Evolutionary conservation across 2,797 vertebrate species (phyloP), one percentile per base, ranked within the genome.

Genomic region (Paedocypris micromegethes): DNA sequence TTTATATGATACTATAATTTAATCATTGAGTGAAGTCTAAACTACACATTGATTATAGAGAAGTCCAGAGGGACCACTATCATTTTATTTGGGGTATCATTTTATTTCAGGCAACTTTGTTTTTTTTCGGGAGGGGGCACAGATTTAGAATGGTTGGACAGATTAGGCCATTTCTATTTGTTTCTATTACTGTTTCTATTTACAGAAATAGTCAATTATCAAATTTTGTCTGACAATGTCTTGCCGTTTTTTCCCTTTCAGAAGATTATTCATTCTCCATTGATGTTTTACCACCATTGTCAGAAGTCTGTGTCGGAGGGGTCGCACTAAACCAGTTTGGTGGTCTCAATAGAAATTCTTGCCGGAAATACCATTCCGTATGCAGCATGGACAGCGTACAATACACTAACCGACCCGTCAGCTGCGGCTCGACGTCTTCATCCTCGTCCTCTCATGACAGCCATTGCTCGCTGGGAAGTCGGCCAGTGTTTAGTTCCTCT

Each of bases 361-460:
- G 78, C 59, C 83, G 83, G 50, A 83, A 1, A 75, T 89, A 88
- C 81, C 88, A 84, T 85, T 91, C 90, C 5, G 87, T 82, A 65
- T 89, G 73, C 83, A 90, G 88, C 80, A 98, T 98, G 96, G 96
- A 97, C 86, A 86, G 94, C 61, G 92, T 93, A 0, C 84, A 80
- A 0, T 93, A 95, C 85, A 92, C 89, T 6, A 95, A 98, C 69
- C 90, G 96, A 55, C 96, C 96, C 0, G 85, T 97, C 78, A 98
- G 96, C 89, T 98, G 97, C 70, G 93, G 93, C 81, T 99, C 96
- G 80, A 98, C 95, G 2, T 97, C 96, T 0, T 99, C 96, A 23
- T 98, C 96, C 0, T 89, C 94, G 55, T 99, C 96, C 54, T 98
- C 97, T 67, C 84, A 94, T 73, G 95, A 99, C 85, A 99, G 97